Conservation (phyloP, 2,888 invertebrate genomes). For the Disparrhopalites patrizii region DNA sequence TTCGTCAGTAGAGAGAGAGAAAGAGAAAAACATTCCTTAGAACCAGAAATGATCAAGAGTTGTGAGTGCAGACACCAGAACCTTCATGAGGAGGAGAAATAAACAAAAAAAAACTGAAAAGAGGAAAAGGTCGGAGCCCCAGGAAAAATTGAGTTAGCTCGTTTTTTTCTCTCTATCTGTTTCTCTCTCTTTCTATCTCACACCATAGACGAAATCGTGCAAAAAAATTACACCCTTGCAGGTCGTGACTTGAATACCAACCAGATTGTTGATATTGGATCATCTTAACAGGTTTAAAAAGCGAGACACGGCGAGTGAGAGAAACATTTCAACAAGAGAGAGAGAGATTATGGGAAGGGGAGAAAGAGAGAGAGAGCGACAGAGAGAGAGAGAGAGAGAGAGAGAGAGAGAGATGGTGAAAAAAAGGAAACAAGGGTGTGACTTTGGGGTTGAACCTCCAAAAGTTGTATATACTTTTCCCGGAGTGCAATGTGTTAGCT, state of each 20-base stretch:
- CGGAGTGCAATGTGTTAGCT: too few species aligned
- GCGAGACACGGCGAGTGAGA: neutral
- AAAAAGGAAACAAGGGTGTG: neutral
- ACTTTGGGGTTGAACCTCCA: conserved; percentile 13
- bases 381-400: neutral
- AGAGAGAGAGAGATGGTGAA: conserved; percentile 3
- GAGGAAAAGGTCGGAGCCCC: neutral
- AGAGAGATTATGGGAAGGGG: neutral
- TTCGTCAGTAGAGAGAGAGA: too few species aligned
- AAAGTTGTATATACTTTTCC: too few species aligned
- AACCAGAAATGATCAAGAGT: too few species aligned
- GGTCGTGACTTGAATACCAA: conserved; percentile 22
- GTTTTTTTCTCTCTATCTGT: too few species aligned
- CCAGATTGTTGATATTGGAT: conserved; percentile 10
- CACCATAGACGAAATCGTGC: conserved; percentile 15
- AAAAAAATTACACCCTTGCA: conserved; percentile 10
- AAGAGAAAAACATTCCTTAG: too few species aligned
- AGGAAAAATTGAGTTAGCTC: conserved; percentile 19
- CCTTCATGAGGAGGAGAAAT: too few species aligned
- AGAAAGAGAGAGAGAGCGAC: neutral
- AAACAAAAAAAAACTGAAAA: neutral
- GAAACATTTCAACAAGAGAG: neutral
- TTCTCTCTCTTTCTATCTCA: too few species aligned
- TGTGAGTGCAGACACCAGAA: too few species aligned
- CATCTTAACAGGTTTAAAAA: conserved; percentile 17